phyloP scores from a whole-genome alignment of 23 tunicate species.

The Diplosoma virens region DNA sequence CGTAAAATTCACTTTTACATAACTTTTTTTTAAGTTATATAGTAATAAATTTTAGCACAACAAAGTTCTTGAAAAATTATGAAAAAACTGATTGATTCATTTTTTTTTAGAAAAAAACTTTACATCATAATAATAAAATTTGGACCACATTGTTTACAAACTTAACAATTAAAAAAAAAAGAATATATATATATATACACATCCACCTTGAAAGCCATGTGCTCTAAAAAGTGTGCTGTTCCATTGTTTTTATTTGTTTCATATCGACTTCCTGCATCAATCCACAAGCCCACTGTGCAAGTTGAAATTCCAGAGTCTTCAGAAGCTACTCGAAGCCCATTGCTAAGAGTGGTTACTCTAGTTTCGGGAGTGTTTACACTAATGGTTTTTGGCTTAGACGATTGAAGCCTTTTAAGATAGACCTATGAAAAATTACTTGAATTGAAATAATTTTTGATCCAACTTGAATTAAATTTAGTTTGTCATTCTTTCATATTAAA shows the following conservation, averaged over 20 bases:
- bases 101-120: neutral
- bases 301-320: slow-evolving; percentile 93
- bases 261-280: slow-evolving; percentile 94
- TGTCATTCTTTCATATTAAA: no score
- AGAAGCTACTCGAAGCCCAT: slow-evolving; percentile 93
- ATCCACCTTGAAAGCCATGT: slow-evolving; percentile 88
- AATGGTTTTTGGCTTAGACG: slow-evolving; percentile 58
- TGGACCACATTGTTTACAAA: no score
- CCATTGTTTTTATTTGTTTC: slow-evolving; percentile 84
- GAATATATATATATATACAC: no score
- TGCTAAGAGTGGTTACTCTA: slow-evolving; percentile 79
- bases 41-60: no score
- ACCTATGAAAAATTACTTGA: slow-evolving; percentile 1
- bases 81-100: no score
- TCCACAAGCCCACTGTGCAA: slow-evolving; percentile 96
- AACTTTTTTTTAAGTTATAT: no score
- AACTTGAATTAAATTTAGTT: no score
- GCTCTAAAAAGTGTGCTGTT: slow-evolving; percentile 96
- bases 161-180: no score
- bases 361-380: slow-evolving; percentile 90
- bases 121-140: no score
- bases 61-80: no score
- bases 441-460: no score
- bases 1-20: no score
- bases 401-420: slow-evolving; percentile 31